phyloP scores from a whole-genome alignment of 2,797 vertebrate genomes.

The Aeoliscus strigatus region DNA sequence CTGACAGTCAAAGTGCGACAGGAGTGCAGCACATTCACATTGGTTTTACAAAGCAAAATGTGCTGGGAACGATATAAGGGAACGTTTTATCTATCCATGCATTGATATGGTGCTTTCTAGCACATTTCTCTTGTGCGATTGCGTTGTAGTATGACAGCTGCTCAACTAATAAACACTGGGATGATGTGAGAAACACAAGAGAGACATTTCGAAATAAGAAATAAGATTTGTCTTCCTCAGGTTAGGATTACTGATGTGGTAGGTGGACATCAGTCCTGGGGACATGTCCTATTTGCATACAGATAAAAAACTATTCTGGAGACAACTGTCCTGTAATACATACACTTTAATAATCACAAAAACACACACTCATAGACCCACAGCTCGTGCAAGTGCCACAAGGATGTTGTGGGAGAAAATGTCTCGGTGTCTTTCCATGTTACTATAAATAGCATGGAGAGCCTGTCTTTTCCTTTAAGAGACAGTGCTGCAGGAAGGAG shows the following conservation, averaged over 20 bases:
- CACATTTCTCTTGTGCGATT: constrained; percentile 16
- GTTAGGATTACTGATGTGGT: constrained; percentile 20
- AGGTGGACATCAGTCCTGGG: constrained; percentile 22
- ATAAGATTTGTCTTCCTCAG: constrained; percentile 10
- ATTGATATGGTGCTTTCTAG: constrained; percentile 12
- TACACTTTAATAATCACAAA: neutral
- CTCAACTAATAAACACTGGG: constrained; percentile 26
- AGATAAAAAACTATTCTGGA: constrained; percentile 27
- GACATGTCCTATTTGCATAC: constrained; percentile 43
- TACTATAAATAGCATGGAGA: constrained; percentile 60
- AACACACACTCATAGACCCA: constrained; percentile 16
- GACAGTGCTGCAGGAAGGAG: constrained; percentile 41
- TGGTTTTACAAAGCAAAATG: too few relatives aligned
- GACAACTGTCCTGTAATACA: constrained; percentile 3
- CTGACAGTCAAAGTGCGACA: too few relatives aligned
- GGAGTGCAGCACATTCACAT: too few relatives aligned
- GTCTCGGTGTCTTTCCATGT: constrained; percentile 39
- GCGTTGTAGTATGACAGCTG: constrained; percentile 11
- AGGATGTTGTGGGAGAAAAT: constrained; percentile 26
- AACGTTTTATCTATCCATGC: neutral
- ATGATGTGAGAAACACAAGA: constrained; percentile 27
- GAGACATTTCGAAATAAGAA: constrained; percentile 1
- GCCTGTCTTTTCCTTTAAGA: constrained; percentile 44
- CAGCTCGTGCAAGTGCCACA: constrained; percentile 26
- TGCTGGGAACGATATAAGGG: constrained; percentile 1